phyloP scores from a whole-genome alignment of 2,797 vertebrate genomes.

The Carapus acus region DNA sequence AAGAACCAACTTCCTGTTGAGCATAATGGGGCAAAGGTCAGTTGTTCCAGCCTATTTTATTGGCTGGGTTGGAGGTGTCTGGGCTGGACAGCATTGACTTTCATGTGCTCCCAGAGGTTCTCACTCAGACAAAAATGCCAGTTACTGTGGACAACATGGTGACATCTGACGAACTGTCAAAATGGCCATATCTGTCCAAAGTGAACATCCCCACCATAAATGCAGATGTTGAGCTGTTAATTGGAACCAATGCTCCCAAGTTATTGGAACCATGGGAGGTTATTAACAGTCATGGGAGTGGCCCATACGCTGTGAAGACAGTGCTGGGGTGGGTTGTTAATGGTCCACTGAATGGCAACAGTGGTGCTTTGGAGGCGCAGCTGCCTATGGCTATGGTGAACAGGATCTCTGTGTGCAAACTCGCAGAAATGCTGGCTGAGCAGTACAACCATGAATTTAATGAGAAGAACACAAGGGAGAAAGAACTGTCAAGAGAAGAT shows the following conservation, averaged over 20 bases:
- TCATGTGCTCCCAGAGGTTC: neutral
- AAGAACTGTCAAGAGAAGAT: constrained; percentile 14
- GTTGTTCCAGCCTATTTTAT: neutral
- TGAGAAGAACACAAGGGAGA: constrained; percentile 4
- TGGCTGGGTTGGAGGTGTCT: constrained; percentile 8
- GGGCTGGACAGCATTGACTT: constrained; percentile 1
- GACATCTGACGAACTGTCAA: neutral
- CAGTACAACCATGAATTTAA: constrained; percentile 7
- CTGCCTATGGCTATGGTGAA: neutral
- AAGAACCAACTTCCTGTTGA: constrained; percentile 1
- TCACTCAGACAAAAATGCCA: neutral
- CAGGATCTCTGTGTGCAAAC: neutral
- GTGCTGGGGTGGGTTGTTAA: neutral
- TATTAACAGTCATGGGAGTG: neutral
- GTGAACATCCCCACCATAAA: neutral
- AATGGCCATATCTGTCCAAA: neutral
- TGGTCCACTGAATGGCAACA: neutral
- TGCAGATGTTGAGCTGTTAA: neutral
- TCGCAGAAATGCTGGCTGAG: neutral
- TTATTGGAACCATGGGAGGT: neutral
- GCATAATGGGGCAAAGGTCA: constrained; percentile 3
- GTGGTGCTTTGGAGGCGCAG: too few species aligned
- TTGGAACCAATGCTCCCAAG: neutral
- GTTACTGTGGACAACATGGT: neutral
- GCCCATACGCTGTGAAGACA: neutral